Percentiles rank a stretch among this genome's conserved stretches.
These are phyloP conservation scores for Brevipalpus yothersi DNA, from an alignment of 1,140 invertebrate species.

Conservation along the genomic window DNA sequence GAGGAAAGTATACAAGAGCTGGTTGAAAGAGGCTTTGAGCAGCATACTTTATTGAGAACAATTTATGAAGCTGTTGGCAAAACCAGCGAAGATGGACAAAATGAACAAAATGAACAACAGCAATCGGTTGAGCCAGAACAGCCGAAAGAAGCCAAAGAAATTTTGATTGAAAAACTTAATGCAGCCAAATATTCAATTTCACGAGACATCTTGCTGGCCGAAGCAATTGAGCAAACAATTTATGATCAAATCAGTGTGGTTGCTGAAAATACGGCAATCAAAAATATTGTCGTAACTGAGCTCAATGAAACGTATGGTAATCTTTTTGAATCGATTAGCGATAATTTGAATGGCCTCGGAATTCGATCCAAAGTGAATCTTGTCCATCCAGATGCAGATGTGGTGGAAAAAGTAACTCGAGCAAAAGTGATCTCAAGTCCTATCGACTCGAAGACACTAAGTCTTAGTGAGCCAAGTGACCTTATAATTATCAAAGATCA, in stretches of 20 bases:
- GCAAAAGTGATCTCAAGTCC: background rate
- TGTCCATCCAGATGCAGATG: constrained; percentile 2
- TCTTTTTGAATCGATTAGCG: background rate
- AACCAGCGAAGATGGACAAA: no score
- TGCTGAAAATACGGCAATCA: background rate
- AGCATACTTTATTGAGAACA: background rate
- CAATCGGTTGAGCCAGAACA: background rate
- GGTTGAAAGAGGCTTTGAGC: background rate
- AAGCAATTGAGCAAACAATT: background rate
- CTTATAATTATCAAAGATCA: background rate
- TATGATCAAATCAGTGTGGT: background rate
- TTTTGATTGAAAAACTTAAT: background rate
- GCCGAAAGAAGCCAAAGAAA: background rate
- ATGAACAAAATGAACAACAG: background rate
- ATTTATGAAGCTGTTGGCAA: background rate
- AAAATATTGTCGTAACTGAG: background rate
- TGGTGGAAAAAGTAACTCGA: background rate
- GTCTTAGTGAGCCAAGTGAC: background rate
- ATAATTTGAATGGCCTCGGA: background rate
- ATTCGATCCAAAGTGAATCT: constrained; percentile 5
- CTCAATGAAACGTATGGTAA: background rate
- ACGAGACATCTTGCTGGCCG: background rate
- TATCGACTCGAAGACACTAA: background rate
- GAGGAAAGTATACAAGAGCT: background rate
- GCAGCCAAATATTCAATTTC: background rate